phyloP scores from a whole-genome alignment of 30 jellyfish, hydroid and myxozoan genomes.

The Calvadosia cruxmelitensis region DNA sequence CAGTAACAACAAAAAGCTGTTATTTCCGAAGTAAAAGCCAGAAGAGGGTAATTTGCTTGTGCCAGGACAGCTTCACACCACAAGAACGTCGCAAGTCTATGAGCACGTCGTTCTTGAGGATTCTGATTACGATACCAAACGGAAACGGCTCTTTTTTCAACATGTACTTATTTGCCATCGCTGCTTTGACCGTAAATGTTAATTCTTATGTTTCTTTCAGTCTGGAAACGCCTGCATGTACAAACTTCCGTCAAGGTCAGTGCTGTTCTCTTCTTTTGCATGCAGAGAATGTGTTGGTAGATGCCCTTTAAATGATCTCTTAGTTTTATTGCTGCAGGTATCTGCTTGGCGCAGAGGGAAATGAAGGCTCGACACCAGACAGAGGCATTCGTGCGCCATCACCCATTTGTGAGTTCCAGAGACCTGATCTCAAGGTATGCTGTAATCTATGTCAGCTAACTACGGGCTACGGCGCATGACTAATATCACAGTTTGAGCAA shows the following conservation, averaged over 20 bases:
- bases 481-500: too few species aligned
- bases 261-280: background rate
- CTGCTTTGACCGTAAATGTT: too few species aligned
- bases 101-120: too few species aligned
- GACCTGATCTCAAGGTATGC: conserved; percentile 25
- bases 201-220: conserved; percentile 22
- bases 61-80: too few species aligned
- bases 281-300: background rate
- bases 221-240: conserved; percentile 76
- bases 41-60: too few species aligned
- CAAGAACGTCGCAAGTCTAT: too few species aligned
- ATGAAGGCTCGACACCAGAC: conserved; percentile 33
- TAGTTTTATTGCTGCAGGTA: conserved; percentile 23
- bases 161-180: background rate
- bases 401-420: conserved; percentile 42
- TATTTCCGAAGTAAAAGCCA: too few species aligned
- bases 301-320: background rate
- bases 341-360: conserved; percentile 81
- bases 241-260: conserved; percentile 83
- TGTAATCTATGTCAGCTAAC: background rate
- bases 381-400: conserved; percentile 60
- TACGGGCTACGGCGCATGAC: background rate
- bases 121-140: too few species aligned
- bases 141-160: too few species aligned
- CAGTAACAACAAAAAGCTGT: too few species aligned